Base-by-base conservation (phyloP, 2,113 vertebrate genomes). In the Stigmatopora argus region DNA sequence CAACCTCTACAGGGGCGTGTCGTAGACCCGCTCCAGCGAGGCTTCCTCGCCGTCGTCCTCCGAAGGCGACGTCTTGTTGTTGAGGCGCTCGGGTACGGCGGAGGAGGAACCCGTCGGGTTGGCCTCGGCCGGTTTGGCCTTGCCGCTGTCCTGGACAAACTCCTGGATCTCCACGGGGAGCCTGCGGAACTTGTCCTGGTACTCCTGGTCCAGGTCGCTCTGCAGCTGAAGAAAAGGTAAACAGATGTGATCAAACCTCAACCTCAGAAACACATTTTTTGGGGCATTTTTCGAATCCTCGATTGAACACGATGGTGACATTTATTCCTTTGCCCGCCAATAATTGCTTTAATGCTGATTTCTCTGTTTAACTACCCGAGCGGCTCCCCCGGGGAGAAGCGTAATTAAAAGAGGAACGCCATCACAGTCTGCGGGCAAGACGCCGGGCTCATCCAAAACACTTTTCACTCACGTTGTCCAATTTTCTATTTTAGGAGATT, bases 101-200 rank as follows among this genome's bases (percentile, higher is more conserved):
- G 92, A 89, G 66, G 73, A 48, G 17, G 8, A 12, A 78, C 31
- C 78, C 73, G 77, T 77, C 74, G 90, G 81, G 61, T 80, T 3
- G 79, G 92, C 93, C 62, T 94, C 92, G 4, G 79, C 92, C 52
- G 91, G 89, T 82, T 93, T 95, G 78, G 92, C 89, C 89, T 94
- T 96, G 93, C 95, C 91, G 70, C 93, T 93, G 84, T 98, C 97
- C 88, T 98, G 97, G 58, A 99, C 95, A 3, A 99, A 98, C 84
- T 98, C 97, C 87, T 97, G 90, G 86, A 99, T 97, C 90, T 99
- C 96, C 88, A 96, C 89, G 26, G 97, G 97, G 64, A 98, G 92
- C 86, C 97, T 92, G 71, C 94, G 94, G 80, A 98, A 98, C 84
- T 98, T 98, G 92, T 98, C 97, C 90, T 98, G 96, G 78, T 98